phyloP scores from a whole-genome alignment of 2,113 vertebrate genomes.

The Egretta garzetta region DNA sequence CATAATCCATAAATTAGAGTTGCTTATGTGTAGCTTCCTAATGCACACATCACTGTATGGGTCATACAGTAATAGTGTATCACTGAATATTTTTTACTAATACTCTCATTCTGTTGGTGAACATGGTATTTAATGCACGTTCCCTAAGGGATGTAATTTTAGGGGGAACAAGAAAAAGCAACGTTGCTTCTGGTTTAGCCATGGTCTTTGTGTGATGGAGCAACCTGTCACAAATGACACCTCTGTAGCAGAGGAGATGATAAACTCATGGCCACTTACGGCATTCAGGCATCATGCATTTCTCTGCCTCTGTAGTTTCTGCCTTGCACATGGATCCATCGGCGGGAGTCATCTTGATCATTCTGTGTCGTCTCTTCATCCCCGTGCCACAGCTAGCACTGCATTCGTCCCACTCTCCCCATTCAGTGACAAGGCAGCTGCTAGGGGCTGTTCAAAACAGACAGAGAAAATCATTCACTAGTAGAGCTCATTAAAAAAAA shows the following conservation, averaged over 20 bases:
- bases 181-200: not conserved
- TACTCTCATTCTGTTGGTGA: not conserved
- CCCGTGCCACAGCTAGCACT: slow-evolving; percentile 95
- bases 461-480: not conserved
- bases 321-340: slow-evolving; percentile 93
- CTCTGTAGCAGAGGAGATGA: not conserved
- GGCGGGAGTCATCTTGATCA: slow-evolving; percentile 94
- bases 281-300: slow-evolving; percentile 99
- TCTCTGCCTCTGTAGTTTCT: slow-evolving; percentile 92
- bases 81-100: not conserved
- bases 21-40: not conserved
- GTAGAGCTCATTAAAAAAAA: not conserved
- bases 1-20: not conserved
- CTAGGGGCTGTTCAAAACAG: slow-evolving; percentile 80
- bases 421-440: slow-evolving; percentile 95
- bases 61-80: not conserved
- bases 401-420: slow-evolving; percentile 96
- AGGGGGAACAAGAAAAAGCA: not conserved
- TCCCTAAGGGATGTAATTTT: not conserved
- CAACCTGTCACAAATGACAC: not conserved
- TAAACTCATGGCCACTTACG: slow-evolving; percentile 79
- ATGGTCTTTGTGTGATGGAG: not conserved
- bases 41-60: not conserved
- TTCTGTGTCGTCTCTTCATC: slow-evolving; percentile 90
- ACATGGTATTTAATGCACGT: no score